A percentile compares a stretch with the other conserved stretches of the same genome.
These are phyloP conservation scores for Morbakka virulenta DNA, from an alignment of 30 jellyfish, hydroid and myxozoan species.

Conservation along the genomic window DNA sequence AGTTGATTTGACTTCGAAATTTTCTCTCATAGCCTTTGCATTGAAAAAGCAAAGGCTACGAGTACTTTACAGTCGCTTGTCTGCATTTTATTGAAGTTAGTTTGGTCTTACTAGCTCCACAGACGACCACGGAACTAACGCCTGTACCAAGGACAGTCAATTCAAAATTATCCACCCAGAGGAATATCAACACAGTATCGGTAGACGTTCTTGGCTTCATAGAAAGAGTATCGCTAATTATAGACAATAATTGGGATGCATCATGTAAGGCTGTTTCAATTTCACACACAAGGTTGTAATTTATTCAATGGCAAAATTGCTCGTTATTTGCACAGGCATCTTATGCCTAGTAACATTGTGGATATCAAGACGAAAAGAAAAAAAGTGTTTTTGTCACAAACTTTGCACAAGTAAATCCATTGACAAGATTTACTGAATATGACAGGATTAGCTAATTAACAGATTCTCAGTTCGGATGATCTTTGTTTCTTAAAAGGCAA, in stretches of 20 bases:
- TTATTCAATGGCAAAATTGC: constrained; percentile 47
- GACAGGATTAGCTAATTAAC: neutral
- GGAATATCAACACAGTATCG: neutral
- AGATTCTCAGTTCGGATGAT: constrained; percentile 14
- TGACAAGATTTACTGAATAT: constrained; percentile 10
- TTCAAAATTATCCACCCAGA: neutral
- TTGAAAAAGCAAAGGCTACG: too few relatives aligned
- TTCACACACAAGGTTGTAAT: constrained; percentile 26
- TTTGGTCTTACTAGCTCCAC: too few relatives aligned
- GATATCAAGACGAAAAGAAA: constrained; percentile 34
- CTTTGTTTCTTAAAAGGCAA: constrained; percentile 16
- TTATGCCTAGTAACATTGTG: constrained; percentile 33
- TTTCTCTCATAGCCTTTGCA: too few relatives aligned
- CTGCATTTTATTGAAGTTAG: too few relatives aligned
- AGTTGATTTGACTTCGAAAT: too few relatives aligned
- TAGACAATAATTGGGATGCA: constrained; percentile 8
- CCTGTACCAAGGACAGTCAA: too few relatives aligned
- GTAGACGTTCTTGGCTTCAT: neutral
- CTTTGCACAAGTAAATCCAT: constrained; percentile 17
- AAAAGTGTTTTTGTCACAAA: constrained; percentile 26
- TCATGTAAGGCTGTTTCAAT: constrained; percentile 42
- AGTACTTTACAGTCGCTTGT: too few relatives aligned
- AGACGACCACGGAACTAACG: too few relatives aligned
- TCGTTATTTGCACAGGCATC: neutral
- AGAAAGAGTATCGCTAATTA: neutral